Evolutionary conservation across 1,140 invertebrate species (phyloP).

Genomic region (Macrocentrus cingulum): DNA sequence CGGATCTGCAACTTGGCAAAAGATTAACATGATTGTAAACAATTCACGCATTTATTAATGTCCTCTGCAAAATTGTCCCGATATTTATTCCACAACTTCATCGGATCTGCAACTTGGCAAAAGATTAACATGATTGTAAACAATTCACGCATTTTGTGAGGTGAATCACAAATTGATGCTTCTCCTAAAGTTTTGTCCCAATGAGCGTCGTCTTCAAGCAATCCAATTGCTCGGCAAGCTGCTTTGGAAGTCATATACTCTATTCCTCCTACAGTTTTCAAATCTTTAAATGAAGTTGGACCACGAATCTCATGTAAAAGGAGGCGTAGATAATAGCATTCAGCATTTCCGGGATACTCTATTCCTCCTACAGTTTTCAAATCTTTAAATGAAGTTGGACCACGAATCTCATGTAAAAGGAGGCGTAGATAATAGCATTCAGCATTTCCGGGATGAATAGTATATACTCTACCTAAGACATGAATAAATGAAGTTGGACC

Average conservation of each 20-base stretch:
- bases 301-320: conserved; percentile 52
- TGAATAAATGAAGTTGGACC: conserved; percentile 51
- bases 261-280: conserved; percentile 44
- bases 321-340: conserved; percentile 51
- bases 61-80: neutral
- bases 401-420: too few species aligned
- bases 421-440: too few species aligned
- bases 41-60: neutral
- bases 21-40: conserved; percentile 10
- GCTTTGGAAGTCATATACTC: conserved; percentile 38
- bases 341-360: too few species aligned
- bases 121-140: conserved; percentile 24
- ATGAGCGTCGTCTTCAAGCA: conserved; percentile 44
- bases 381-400: too few species aligned
- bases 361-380: too few species aligned
- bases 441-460: too few species aligned
- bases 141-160: conserved; percentile 20
- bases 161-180: conserved; percentile 19
- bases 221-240: conserved; percentile 35
- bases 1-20: conserved; percentile 23
- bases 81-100: conserved; percentile 16
- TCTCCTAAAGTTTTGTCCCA: conserved; percentile 32
- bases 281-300: conserved; percentile 44
- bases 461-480: too few species aligned
- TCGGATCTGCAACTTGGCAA: conserved; percentile 22